Evolutionary conservation across 2,797 vertebrate genomes (phyloP), one percentile per base, ranked within the genome.

Genomic region (Chrysocyon brachyurus): DNA sequence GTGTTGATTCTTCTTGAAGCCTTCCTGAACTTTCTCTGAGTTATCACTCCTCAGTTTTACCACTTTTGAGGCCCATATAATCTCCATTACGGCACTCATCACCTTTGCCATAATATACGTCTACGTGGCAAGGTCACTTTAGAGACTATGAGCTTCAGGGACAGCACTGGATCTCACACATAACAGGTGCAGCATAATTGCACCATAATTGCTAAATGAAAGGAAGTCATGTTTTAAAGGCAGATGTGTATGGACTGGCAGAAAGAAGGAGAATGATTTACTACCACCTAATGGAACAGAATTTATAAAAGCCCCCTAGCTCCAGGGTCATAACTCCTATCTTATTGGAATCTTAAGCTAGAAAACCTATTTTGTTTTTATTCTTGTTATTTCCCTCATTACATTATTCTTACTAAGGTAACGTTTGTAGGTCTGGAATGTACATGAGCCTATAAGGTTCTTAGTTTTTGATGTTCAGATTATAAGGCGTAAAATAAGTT

Each of bases 361-460:
- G 61, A 61, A 94, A 72, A 26, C 49, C 21, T 73, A 16, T 82
- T 91, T 86, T 90, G 54, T 70, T 93, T 89, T 88, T 89, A 49
- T 87, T 73, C 33, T 95, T 92, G 10, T 36, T 54, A 28, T 94
- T 72, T 87, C 33, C 36, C 28, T 77, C 59, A 36, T 72, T 82
- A 49, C 3, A 0, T 36, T 64, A 54, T 7, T 94, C 22, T 63
- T 61, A 89, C 33, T 75, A 64, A 56, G 36, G 24, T 24, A 54
- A 40, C 26, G 26, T 70, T 86, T 92, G 31, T 66, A 24, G n/a
- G 19, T 85, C 94, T 78, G n/a, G 31, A 96, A 88, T 36, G 36
- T 3, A 31, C 54, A 66, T 57, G 22, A 93, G 19, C 19, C 19
- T 57, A 0, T 57, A 87, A 77, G 6, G 10, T 83, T 86, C 73